Conservation (phyloP, 2,797 vertebrate genomes). For the Cossypha niveicapilla region DNA sequence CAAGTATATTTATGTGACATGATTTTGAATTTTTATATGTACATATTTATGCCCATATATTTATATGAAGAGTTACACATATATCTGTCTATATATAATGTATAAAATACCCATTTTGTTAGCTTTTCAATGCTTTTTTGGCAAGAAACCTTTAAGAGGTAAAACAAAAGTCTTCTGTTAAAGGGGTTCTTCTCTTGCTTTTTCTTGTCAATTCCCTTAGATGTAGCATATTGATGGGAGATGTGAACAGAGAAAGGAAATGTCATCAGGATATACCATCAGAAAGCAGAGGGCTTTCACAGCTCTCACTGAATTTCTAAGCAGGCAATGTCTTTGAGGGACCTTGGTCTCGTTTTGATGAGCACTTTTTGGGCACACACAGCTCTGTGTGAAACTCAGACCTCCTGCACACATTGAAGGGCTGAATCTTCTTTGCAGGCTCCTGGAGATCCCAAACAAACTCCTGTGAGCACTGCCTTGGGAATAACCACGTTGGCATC, state of each 20-base stretch:
- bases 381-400: background rate
- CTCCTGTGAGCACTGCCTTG: background rate
- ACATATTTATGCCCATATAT: background rate
- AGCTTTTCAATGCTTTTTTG: background rate
- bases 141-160: background rate
- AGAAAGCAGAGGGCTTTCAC: background rate
- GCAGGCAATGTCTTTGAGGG: background rate
- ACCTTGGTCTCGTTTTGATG: background rate
- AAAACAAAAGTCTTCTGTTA: background rate
- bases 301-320: background rate
- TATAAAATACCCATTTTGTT: background rate
- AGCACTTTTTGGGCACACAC: background rate
- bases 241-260: background rate
- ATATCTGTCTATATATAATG: background rate
- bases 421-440: background rate
- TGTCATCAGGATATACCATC: background rate
- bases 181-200: background rate
- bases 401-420: background rate
- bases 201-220: background rate
- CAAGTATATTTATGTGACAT: background rate
- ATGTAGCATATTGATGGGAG: background rate
- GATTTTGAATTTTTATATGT: background rate
- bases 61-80: background rate
- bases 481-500: background rate
- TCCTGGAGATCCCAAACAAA: background rate